Base-by-base conservation (phyloP, 2,797 vertebrate species). In the Poeciliopsis paucimaculata region DNA sequence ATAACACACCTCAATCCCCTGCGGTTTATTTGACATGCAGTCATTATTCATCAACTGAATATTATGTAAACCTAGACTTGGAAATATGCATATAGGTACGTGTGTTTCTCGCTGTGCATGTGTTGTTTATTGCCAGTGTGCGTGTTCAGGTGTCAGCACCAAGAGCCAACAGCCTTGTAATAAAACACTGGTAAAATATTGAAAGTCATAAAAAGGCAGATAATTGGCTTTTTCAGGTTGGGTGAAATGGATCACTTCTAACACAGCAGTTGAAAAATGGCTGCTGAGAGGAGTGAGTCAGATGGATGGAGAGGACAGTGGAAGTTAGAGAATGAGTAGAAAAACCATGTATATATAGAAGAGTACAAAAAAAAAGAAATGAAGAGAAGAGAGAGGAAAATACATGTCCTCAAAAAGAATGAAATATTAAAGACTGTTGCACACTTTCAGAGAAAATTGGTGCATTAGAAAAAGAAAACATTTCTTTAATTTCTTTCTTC, bases 171-270 rank as follows among this genome's bases (percentile, higher is more conserved):
- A 4, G 79, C 75, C 72, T 73, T 60, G 89, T 83, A 86, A 91
- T 93, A 92, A 93, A 90, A 87, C 80, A 82, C 77, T 4, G 84
- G 86, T 94, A 86, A 92, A 94, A 94, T 93, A 94, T 94, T 94
- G 90, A 93, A 94, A 92, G 90, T 88, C 90, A 93, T 93, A 90
- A 94, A 94, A 94, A 92, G 86, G 81, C 81, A 89, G 90, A 90
- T 95, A 95, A 95, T 95, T 95, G 92, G 73, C 88, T 93, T 94
- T 95, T 94, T 91, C 78, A 85, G 86, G 82, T 87, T 80, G 53
- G 80, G 89, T 82, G 90, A 91, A 92, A 92, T 89, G 85, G 90
- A 93, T 92, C 88, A 87, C 86, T 88, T 88, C 84, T 90, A 88
- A 91, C 26, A 55, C 82, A 80, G 78, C 86, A 75, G 72, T 85